These are phyloP conservation scores for Dinocampus coccinellae DNA, from an alignment of 2,888 invertebrate species.

Conservation along the genomic window DNA sequence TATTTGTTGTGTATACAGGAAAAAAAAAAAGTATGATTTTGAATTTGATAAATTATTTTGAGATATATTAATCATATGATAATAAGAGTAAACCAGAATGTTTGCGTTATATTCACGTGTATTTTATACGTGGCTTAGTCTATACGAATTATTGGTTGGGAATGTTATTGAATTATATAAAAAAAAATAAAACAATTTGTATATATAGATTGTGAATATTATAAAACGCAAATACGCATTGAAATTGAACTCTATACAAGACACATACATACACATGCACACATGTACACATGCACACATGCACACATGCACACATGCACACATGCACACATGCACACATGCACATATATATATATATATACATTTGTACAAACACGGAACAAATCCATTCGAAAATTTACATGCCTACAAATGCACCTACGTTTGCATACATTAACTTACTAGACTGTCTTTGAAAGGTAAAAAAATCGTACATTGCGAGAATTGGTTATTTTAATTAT, in stretches of 20 bases:
- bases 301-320: constrained; percentile 34
- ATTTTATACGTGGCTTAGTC: constrained; percentile 11
- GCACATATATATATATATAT: constrained; percentile 29
- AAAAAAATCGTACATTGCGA: constrained; percentile 65
- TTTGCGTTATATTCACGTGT: constrained; percentile 13
- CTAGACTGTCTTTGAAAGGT: constrained; percentile 62
- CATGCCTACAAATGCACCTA: constrained; percentile 50
- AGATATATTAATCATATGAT: constrained; percentile 6
- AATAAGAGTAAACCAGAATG: background rate
- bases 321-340: constrained; percentile 33
- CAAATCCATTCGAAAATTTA: constrained; percentile 29
- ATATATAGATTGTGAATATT: constrained; percentile 62
- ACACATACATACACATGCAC: constrained; percentile 11
- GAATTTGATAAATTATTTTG: constrained; percentile 29
- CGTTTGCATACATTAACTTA: constrained; percentile 54
- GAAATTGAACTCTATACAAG: too few relatives aligned
- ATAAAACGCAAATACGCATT: constrained; percentile 50
- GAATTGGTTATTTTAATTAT: too few relatives aligned
- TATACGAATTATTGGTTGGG: constrained; percentile 65
- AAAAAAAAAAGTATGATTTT: constrained; percentile 31
- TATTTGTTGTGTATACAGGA: constrained; percentile 1
- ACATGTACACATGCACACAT: constrained; percentile 39
- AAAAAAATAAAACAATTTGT: constrained; percentile 55
- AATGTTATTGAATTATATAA: constrained; percentile 65
- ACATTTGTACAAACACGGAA: constrained; percentile 23